Evolutionary conservation across 2,113 vertebrate species (phyloP).

Genomic region (Microtus ochrogaster): DNA sequence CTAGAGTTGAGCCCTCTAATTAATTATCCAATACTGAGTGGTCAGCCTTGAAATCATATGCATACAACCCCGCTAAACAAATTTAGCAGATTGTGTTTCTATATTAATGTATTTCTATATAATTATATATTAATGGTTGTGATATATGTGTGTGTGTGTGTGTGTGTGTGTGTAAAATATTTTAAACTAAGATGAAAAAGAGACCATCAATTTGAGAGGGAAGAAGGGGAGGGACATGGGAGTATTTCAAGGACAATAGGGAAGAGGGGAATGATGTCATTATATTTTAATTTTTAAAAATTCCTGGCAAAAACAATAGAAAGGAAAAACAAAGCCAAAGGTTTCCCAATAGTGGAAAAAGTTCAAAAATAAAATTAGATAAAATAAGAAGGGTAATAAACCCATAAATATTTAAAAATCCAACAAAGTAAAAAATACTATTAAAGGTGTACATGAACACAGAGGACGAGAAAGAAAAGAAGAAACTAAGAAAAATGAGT

Average conservation of each 20-base stretch:
- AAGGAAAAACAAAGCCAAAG: neutral
- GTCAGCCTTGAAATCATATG: neutral
- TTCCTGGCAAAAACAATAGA: neutral
- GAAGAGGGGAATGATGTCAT: neutral
- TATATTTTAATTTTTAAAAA: neutral
- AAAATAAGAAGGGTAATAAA: neutral
- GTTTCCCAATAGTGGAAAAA: neutral
- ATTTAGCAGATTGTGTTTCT: neutral
- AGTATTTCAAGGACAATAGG: neutral
- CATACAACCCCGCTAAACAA: neutral
- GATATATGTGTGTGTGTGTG: neutral
- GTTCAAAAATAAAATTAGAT: neutral
- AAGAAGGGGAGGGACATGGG: neutral
- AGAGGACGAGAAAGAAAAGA: neutral
- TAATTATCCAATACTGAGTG: neutral
- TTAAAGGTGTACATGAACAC: neutral
- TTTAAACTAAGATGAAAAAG: neutral
- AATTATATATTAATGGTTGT: neutral
- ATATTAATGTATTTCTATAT: neutral
- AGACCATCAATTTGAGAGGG: neutral
- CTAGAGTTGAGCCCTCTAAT: neutral
- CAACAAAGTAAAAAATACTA: neutral
- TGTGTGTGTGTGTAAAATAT: neutral
- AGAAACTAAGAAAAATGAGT: neutral
- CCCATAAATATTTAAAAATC: neutral